Percentiles rank a stretch among this genome's conserved stretches.
Conservation (phyloP, 2,797 vertebrate species). For the Mallotus villosus region DNA sequence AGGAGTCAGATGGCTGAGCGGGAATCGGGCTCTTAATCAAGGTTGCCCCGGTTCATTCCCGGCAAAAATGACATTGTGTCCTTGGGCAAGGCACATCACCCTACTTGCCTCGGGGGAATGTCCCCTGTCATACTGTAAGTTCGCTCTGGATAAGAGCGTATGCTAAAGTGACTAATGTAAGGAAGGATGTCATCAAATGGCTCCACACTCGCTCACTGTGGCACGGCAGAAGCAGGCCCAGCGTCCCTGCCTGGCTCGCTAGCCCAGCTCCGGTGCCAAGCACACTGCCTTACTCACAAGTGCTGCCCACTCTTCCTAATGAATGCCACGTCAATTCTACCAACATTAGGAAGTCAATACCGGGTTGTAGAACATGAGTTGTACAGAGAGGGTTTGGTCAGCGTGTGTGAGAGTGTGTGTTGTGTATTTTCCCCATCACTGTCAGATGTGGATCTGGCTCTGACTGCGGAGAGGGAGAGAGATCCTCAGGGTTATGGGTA, state of each 20-base stretch:
- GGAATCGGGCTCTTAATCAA: no score
- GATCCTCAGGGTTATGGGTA: slow-evolving; percentile 22
- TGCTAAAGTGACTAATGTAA: no score
- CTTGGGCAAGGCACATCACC: no score
- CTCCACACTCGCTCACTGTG: slow-evolving; percentile 18
- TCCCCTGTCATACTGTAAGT: no score
- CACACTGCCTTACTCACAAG: neutral
- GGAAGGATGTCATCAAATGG: slow-evolving; percentile 51
- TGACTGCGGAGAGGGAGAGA: slow-evolving; percentile 18
- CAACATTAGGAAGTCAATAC: neutral
- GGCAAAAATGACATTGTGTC: no score
- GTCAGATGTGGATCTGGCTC: slow-evolving; percentile 33
- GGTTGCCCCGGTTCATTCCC: no score
- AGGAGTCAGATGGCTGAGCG: no score
- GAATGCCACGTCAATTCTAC: neutral
- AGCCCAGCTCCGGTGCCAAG: no score
- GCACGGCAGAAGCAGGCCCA: slow-evolving; percentile 1
- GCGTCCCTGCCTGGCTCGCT: no score
- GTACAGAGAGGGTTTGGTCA: neutral
- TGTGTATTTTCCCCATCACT: slow-evolving; percentile 3
- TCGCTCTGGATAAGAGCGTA: no score
- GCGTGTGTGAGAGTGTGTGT: neutral
- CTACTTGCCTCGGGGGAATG: no score
- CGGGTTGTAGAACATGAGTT: no score
- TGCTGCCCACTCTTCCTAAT: neutral